Evolutionary conservation across 2,888 invertebrate genomes (phyloP).

Genomic region (Philonicus albiceps): DNA sequence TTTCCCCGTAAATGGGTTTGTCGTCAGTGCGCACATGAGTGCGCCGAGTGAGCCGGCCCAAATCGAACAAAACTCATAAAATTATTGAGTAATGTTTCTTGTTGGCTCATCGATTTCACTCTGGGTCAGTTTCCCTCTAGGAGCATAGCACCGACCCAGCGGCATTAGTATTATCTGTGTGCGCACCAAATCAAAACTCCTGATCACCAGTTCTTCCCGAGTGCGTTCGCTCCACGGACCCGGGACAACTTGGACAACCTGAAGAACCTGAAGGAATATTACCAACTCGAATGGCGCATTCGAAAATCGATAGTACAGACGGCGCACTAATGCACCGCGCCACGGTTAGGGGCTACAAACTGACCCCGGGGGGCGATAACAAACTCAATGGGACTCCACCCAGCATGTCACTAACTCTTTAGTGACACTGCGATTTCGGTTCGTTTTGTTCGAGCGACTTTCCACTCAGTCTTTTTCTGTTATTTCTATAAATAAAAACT

Average conservation of each 20-base stretch:
- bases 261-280: background rate
- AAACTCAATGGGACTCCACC: slow-evolving; percentile 49
- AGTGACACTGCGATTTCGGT: slow-evolving; percentile 49
- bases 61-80: slow-evolving; percentile 33
- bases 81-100: slow-evolving; percentile 40
- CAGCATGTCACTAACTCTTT: slow-evolving; percentile 50
- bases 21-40: background rate
- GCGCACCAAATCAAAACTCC: slow-evolving; percentile 39
- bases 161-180: slow-evolving; percentile 36
- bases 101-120: slow-evolving; percentile 31
- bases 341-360: slow-evolving; percentile 40
- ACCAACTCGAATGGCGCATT: background rate
- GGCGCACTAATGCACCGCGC: background rate
- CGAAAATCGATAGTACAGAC: background rate
- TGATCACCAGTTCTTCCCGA: slow-evolving; percentile 20
- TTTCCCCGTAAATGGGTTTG: slow-evolving; percentile 2
- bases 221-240: slow-evolving; percentile 1
- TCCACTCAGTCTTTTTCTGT: background rate
- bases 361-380: slow-evolving; percentile 49
- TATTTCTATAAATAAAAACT: background rate
- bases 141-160: slow-evolving; percentile 34
- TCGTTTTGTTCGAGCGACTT: slow-evolving; percentile 41
- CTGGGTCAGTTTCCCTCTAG: slow-evolving; percentile 36
- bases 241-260: background rate
- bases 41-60: background rate